phyloP scores from a whole-genome alignment of 2,113 vertebrate species.

The Malurus elegans region DNA sequence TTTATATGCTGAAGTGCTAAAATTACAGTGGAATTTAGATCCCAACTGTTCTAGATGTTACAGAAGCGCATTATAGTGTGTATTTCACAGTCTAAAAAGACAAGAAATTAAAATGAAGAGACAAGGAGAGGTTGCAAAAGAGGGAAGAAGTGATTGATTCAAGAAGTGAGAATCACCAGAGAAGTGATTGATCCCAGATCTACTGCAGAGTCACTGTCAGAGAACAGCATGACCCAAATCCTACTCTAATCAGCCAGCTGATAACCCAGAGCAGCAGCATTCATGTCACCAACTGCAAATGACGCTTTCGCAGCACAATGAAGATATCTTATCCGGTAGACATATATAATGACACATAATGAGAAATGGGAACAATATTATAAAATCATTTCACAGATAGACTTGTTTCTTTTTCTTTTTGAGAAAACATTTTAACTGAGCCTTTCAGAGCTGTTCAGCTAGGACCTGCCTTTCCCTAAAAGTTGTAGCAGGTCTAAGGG shows the following conservation, averaged over 20 bases:
- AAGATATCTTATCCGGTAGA: not conserved
- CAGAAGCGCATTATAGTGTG: not conserved
- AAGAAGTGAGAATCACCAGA: not conserved
- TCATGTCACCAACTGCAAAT: not conserved
- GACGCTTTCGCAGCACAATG: not conserved
- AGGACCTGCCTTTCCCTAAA: not conserved
- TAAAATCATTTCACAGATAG: not conserved
- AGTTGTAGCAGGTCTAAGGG: fast-evolving
- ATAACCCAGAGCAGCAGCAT: not conserved
- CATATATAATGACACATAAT: not conserved
- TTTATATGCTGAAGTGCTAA: not conserved
- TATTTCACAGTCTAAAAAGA: conserved; percentile 1
- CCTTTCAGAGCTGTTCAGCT: not conserved
- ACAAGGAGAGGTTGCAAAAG: not conserved
- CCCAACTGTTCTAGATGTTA: not conserved
- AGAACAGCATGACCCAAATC: not conserved
- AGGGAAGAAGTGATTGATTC: not conserved
- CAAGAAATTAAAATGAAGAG: not conserved
- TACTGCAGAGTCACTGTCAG: not conserved
- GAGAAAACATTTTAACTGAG: not conserved
- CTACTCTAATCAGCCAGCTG: not conserved
- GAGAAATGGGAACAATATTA: not conserved
- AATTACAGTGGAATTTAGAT: not conserved
- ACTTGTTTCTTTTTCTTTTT: not conserved
- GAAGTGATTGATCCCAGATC: not conserved